These are phyloP conservation scores for Girardinus metallicus DNA, from an alignment of 2,797 vertebrate species.

Conservation along the genomic window DNA sequence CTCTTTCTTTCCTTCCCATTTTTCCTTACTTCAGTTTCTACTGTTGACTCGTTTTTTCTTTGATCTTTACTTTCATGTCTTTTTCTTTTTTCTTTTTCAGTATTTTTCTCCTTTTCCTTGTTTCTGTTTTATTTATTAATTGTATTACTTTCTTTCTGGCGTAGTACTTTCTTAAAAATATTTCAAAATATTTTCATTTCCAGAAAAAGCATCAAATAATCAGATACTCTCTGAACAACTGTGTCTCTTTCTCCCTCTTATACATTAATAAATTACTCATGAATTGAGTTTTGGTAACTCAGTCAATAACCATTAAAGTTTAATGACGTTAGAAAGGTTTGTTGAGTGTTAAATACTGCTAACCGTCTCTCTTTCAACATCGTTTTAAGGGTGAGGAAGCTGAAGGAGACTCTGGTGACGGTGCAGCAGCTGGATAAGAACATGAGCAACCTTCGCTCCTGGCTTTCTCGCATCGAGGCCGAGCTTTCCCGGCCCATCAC, in stretches of 20 bases:
- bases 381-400: conserved; percentile 89
- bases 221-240: not conserved
- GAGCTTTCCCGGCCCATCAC: conserved; percentile 90
- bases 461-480: conserved; percentile 89
- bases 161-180: not conserved
- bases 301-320: not conserved
- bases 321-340: not conserved
- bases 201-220: not conserved
- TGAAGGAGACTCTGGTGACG: conserved; percentile 91
- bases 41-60: not conserved
- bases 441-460: conserved; percentile 94
- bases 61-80: not conserved
- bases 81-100: not conserved
- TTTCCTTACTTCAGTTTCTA: not conserved
- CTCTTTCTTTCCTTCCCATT: not conserved
- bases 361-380: not conserved
- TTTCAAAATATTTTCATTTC: not conserved
- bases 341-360: not conserved
- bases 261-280: not conserved
- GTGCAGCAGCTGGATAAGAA: conserved; percentile 94
- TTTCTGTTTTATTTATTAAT: not conserved
- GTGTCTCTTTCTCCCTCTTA: not conserved
- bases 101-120: not conserved
- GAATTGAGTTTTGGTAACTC: not conserved
- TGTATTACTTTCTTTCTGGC: not conserved